Base-by-base conservation (phyloP, 2,113 vertebrate genomes). In the Crotalus helleri region DNA sequence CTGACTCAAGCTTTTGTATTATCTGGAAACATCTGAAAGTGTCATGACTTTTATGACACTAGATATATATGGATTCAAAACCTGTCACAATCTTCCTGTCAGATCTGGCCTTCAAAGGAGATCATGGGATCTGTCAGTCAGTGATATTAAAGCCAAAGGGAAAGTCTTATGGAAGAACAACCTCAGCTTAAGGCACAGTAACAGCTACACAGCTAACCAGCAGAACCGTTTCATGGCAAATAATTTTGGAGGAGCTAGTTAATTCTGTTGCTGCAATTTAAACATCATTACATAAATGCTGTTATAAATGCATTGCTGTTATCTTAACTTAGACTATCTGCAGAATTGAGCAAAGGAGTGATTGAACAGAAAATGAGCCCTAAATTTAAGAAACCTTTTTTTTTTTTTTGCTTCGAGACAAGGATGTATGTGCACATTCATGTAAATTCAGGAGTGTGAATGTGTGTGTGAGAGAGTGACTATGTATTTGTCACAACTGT, bases 11-110 rank as follows among this genome's bases (percentile, higher is more conserved):
- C n/a, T 5, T 74, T 74, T 19, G 15, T 74, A 74, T 74, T 39
- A 74, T 39, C n/a, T 74, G 69, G 69, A 39, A 74, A 33, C 69
- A 19, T 74, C 69, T 33, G n/a, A 13, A 74, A 74, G n/a, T 74
- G 5, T 74, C 69, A 19, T 74, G 69, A 74, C 4, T 74, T 74
- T 74, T 74, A 74, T 33, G n/a, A 74, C 69, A 74, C 12, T n/a
- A 39, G 69, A 33, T 74, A 33, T 74, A 13, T 33, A 74, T 33
- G n/a, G 69, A 39, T 92, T 95, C 23, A 94, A 90, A 95, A 94
- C 51, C 90, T 94, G 39, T 51, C 93, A 91, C 91, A 90, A 95
- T 93, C 94, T 95, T 53, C 61, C 33, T 93, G 33, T 12, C 91
- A 87, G 46, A 13, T 12, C 49, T 53, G 49, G 10, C 23, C 24